These are phyloP conservation scores for Andrena cerasifolii DNA, from an alignment of 1,140 invertebrate species.

Conservation along the genomic window DNA sequence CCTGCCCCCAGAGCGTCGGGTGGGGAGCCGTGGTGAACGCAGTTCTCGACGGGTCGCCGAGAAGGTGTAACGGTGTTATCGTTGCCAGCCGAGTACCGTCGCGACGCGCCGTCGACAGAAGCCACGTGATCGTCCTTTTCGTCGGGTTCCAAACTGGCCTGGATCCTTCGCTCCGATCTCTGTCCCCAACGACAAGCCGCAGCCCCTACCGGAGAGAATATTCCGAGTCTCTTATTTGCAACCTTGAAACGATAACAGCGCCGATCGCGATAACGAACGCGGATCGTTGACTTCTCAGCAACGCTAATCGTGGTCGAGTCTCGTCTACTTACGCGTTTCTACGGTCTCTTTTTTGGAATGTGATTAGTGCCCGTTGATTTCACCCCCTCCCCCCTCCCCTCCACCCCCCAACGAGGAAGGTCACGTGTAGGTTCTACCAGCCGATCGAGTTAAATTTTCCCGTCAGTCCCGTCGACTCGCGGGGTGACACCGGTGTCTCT, in stretches of 20 bases:
- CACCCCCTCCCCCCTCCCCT: no score
- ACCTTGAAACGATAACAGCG: no score
- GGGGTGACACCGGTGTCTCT: no score
- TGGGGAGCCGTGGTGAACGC: conserved; percentile 72
- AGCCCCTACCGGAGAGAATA: no score
- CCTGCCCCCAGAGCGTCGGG: conserved; percentile 68
- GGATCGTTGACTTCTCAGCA: neutral
- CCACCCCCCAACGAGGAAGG: no score
- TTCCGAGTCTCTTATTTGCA: no score
- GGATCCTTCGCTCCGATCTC: neutral
- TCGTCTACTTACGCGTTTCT: neutral
- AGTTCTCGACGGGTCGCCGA: conserved; percentile 76
- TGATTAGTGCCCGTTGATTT: no score
- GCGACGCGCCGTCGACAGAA: conserved; percentile 17
- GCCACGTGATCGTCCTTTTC: conserved; percentile 51
- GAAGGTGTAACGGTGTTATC: conserved; percentile 57
- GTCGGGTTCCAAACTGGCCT: neutral
- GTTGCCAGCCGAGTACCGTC: conserved; percentile 19
- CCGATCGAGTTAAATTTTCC: no score
- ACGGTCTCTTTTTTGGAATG: neutral
- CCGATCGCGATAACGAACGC: neutral
- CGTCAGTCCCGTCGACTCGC: no score
- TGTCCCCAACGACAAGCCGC: no score
- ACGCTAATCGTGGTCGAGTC: neutral
- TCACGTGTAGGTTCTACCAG: no score